phyloP scores from a whole-genome alignment of 2,888 invertebrate genomes.

The Drosophila melanocephala region DNA sequence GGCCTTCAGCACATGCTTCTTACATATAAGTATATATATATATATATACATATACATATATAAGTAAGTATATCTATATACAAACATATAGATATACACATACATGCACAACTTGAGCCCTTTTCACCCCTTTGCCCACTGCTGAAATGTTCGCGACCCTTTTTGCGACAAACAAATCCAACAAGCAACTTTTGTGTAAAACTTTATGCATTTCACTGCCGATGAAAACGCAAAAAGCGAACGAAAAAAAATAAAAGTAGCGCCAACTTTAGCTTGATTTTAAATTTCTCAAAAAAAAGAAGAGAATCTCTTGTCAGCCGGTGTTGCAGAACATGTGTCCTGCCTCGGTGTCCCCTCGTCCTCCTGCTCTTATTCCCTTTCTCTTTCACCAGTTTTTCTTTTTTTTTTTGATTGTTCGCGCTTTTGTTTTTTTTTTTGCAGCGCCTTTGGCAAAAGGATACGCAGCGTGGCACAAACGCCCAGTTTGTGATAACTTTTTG shows the following conservation, averaged over 20 bases:
- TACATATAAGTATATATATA: conserved; percentile 7
- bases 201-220: conserved; percentile 77
- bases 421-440: conserved; percentile 57
- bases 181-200: conserved; percentile 73
- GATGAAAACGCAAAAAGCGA: conserved; percentile 62
- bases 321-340: conserved; percentile 53
- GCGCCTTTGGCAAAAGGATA: conserved; percentile 52
- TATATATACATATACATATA: background rate
- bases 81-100: background rate
- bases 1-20: conserved; percentile 12
- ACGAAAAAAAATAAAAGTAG: conserved; percentile 46
- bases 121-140: background rate
- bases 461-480: conserved; percentile 12
- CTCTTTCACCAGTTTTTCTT: background rate
- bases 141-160: conserved; percentile 47
- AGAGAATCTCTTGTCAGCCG: conserved; percentile 51
- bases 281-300: conserved; percentile 50
- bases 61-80: background rate
- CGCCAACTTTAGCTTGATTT: conserved; percentile 58
- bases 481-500: conserved; percentile 75
- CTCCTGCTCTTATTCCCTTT: conserved; percentile 4
- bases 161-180: conserved; percentile 78
- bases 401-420: conserved; percentile 49
- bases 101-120: background rate
- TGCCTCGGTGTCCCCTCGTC: conserved; percentile 19